These are phyloP conservation scores for Hyperoplus lanceolatus DNA, from an alignment of 2,797 vertebrate species.

Conservation along the genomic window DNA sequence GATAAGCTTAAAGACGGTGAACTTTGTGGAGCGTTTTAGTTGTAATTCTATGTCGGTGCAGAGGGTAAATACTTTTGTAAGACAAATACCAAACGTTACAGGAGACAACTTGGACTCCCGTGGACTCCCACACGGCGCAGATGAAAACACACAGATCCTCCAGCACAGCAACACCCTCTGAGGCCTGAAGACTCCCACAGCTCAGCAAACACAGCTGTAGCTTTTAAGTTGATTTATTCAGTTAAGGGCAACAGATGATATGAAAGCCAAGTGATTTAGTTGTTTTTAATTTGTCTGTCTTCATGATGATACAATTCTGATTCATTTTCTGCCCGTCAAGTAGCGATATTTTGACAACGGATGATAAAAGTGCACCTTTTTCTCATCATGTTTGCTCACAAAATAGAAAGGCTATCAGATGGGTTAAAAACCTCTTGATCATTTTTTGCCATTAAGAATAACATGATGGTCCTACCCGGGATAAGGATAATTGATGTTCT, in stretches of 20 bases:
- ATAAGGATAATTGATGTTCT: no score
- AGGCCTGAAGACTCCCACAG: conserved; percentile 63
- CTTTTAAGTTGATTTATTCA: conserved; percentile 67
- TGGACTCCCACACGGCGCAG: conserved; percentile 62
- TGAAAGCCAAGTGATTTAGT: conserved; percentile 29
- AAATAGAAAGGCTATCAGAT: not conserved
- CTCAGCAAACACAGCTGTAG: conserved; percentile 72
- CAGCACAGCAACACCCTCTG: conserved; percentile 37
- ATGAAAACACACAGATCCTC: conserved; percentile 67
- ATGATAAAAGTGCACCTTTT: conserved; percentile 1
- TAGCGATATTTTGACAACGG: conserved; percentile 26
- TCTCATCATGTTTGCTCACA: not conserved
- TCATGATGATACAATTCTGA: conserved; percentile 10
- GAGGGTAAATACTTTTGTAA: conserved; percentile 53
- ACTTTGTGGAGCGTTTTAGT: conserved; percentile 1
- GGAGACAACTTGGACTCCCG: conserved; percentile 66
- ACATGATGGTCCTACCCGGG: no score
- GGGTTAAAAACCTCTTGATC: not conserved
- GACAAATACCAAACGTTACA: conserved; percentile 66
- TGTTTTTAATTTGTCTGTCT: conserved; percentile 50
- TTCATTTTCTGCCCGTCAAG: not conserved
- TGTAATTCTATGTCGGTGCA: conserved; percentile 14
- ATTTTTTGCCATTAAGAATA: no score
- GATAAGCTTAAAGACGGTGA: conserved; percentile 17
- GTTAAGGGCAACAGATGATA: conserved; percentile 25